A percentile compares a stretch with the other conserved stretches of the same genome.
These are phyloP conservation scores for Microchirus variegatus DNA, from an alignment of 2,797 vertebrate genomes.

Conservation along the genomic window DNA sequence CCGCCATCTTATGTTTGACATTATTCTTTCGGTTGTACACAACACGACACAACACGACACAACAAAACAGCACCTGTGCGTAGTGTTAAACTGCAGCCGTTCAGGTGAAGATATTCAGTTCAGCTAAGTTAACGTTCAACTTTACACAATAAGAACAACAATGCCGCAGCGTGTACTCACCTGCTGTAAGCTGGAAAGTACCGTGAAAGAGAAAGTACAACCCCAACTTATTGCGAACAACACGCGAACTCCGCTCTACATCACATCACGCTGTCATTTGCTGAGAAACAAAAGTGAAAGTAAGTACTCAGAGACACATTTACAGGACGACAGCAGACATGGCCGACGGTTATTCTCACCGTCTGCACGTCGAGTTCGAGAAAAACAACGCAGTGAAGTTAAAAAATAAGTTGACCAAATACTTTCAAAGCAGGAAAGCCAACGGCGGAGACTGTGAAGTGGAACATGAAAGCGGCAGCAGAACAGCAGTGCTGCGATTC, in stretches of 20 bases:
- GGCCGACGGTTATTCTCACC: slow-evolving; percentile 6
- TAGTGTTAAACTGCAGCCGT: no score
- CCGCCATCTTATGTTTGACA: background rate
- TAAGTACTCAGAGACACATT: background rate
- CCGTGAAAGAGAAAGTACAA: slow-evolving; percentile 42
- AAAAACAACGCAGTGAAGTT: slow-evolving; percentile 38
- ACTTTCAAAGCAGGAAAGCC: slow-evolving; percentile 79
- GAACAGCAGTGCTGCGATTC: slow-evolving; percentile 67
- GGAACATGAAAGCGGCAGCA: slow-evolving; percentile 31
- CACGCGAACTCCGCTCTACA: no score
- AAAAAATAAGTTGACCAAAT: slow-evolving; percentile 73
- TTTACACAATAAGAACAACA: background rate
- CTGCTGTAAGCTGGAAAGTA: slow-evolving; percentile 5
- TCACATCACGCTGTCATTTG: slow-evolving; percentile 8
- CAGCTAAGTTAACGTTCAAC: background rate
- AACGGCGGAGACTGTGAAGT: slow-evolving; percentile 78
- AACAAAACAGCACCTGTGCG: no score
- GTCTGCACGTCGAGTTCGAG: slow-evolving; percentile 66
- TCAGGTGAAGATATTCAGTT: background rate
- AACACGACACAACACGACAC: background rate
- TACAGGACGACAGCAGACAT: slow-evolving; percentile 23
- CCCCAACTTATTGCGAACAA: no score
- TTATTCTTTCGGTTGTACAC: background rate
- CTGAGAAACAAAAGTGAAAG: slow-evolving; percentile 77
- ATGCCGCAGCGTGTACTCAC: slow-evolving; percentile 11